Conservation (phyloP, 2,888 invertebrate species). For the Acleris literana region DNA sequence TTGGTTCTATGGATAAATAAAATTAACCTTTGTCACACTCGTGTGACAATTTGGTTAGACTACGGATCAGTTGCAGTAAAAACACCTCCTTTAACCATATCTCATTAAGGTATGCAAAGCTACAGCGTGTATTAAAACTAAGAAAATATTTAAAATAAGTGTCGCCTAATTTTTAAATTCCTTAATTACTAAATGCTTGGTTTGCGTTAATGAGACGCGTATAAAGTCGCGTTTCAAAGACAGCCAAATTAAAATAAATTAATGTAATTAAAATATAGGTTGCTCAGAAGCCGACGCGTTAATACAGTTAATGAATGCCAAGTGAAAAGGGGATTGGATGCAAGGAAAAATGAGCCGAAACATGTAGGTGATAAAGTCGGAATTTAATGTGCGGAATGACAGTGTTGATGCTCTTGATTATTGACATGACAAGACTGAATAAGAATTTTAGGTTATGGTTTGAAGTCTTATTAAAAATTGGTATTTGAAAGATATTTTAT, state of each 20-base stretch:
- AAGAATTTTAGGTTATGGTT: too few relatives aligned
- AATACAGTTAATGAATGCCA: conserved; percentile 23
- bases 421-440: neutral
- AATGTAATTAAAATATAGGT: conserved; percentile 35
- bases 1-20: too few relatives aligned
- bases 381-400: neutral
- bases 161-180: neutral
- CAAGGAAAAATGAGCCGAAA: neutral
- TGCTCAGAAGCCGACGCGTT: conserved; percentile 20
- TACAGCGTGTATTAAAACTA: too few relatives aligned
- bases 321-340: conserved; percentile 15
- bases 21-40: too few relatives aligned
- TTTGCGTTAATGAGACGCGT: conserved; percentile 1
- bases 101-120: too few relatives aligned
- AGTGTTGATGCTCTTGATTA: neutral
- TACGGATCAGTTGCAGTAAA: too few relatives aligned
- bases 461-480: too few relatives aligned
- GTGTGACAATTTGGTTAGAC: too few relatives aligned
- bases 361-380: neutral
- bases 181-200: conserved; percentile 12
- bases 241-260: conserved; percentile 35
- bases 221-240: conserved; percentile 29
- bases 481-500: too few relatives aligned
- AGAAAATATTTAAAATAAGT: too few relatives aligned
- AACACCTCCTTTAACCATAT: too few relatives aligned